Evolutionary conservation across 2,113 vertebrate genomes (phyloP).

Genomic region (Phylloscopus trochiloides): DNA sequence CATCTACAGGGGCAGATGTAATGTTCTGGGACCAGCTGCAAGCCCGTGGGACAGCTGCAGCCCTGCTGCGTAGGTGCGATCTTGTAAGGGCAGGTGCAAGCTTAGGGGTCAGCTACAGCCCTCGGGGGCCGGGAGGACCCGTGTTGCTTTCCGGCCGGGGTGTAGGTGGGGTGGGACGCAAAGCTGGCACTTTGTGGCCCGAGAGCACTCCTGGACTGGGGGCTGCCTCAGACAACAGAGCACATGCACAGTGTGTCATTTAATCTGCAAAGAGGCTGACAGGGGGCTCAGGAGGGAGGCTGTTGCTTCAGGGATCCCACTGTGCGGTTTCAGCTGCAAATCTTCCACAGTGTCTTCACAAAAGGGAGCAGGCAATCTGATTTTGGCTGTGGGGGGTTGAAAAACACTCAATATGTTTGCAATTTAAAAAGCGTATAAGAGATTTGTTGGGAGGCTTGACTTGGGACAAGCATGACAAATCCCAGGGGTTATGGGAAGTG

Average conservation of each 20-base stretch:
- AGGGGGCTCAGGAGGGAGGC: not conserved
- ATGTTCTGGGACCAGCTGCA: not conserved
- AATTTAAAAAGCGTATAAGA: not conserved
- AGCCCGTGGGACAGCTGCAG: not conserved
- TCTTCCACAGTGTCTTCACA: not conserved
- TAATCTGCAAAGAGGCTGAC: not conserved
- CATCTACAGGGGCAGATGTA: not conserved
- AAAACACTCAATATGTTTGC: not conserved
- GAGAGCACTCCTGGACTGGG: fast-evolving
- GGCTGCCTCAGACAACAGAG: not conserved
- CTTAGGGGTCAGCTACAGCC: not conserved
- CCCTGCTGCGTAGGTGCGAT: fast-evolving
- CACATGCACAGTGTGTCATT: not conserved
- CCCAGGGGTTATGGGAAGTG: not conserved
- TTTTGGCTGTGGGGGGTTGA: not conserved
- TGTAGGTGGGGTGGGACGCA: not conserved
- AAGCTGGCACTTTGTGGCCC: not conserved
- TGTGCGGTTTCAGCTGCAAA: not conserved
- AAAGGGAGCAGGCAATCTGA: not conserved
- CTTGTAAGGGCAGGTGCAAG: not conserved
- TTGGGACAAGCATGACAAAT: not conserved
- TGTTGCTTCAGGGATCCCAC: not conserved
- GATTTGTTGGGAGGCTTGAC: not conserved
- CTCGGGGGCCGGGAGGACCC: too few relatives aligned
- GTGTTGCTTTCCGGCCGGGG: not conserved